Evolutionary conservation across 2,113 vertebrate genomes (phyloP), one percentile per base, ranked within the genome.

Genomic region (Zosterops japonicus): DNA sequence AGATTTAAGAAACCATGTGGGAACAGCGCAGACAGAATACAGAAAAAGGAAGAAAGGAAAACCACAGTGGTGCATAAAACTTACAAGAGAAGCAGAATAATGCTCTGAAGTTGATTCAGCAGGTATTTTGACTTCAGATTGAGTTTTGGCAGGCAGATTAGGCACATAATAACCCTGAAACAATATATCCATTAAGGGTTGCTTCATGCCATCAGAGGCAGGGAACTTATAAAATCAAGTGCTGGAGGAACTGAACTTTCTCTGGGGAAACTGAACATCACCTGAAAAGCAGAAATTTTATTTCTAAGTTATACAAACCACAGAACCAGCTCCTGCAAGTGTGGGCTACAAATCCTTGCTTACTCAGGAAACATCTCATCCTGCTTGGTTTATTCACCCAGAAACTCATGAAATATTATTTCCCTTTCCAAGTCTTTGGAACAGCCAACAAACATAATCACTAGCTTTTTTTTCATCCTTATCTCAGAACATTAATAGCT

Each of bases 341-440:
- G 39, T 70, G 57, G 53, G 57, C 85, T 77, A 47, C 67, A 87
- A 84, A 84, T 68, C 12, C 25, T 49, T 89, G 27, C 44, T 95
- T 91, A 53, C 61, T 74, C 87, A 93, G 83, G 91, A 89, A 94
- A 80, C 27, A 50, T 13, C 67, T 81, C 79, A 83, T 89, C 87
- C 95, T 92, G 50, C 46, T 85, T 70, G 25, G 35, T 87, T 49
- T 36, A 65, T 55, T 79, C 59, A 52, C 28, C 24, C 47, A 82
- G 90, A 96, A 97, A 57, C 27, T 76, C 53, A 29, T 74, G 59
- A 94, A 94, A 94, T 97, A 95, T 89, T 84, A 76, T 95, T 96
- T 96, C 90, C 69, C 63, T 81, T 93, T 75, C 53, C 36, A 84
- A 65, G 35, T 36, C 36, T 79, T 75, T 87, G 60, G 35, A 87